Evolutionary conservation across 2,888 invertebrate species (phyloP).

Genomic region (Volucella inanis): DNA sequence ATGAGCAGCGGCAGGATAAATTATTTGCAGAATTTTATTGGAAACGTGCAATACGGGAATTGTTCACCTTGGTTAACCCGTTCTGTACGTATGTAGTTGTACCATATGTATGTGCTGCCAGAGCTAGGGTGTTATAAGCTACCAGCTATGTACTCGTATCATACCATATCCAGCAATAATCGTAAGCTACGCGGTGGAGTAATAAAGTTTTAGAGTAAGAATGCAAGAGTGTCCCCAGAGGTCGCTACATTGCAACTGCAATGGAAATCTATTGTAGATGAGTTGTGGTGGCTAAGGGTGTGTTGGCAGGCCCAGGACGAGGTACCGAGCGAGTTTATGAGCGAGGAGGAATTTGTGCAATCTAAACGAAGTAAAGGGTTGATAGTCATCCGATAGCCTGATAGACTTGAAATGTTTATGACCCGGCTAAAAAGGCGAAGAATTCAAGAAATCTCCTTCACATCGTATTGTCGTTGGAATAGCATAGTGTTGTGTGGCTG

Average conservation of each 20-base stretch:
- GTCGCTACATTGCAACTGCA: constrained; percentile 23
- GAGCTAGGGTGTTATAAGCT: no score
- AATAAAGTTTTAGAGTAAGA: constrained; percentile 63
- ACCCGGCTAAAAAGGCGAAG: constrained; percentile 42
- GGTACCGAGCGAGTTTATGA: constrained; percentile 43
- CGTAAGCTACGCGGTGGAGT: constrained; percentile 18
- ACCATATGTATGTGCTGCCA: no score
- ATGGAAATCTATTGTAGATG: constrained; percentile 11
- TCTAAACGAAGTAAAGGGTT: constrained; percentile 56
- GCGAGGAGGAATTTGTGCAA: constrained; percentile 49
- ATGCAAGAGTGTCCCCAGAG: constrained; percentile 68
- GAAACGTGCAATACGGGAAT: constrained; percentile 74
- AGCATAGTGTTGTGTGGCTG: constrained; percentile 14
- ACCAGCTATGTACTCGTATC: no score
- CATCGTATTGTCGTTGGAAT: constrained; percentile 20
- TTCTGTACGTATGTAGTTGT: constrained; percentile 3
- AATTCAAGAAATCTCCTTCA: constrained; percentile 58
- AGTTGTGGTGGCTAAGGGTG: constrained; percentile 14
- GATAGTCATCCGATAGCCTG: constrained; percentile 63
- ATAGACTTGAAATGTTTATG: constrained; percentile 72
- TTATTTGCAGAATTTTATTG: constrained; percentile 74
- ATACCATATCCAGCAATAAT: background rate
- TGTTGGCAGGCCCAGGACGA: background rate
- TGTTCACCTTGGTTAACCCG: constrained; percentile 69
- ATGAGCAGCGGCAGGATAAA: constrained; percentile 70